phyloP scores from a whole-genome alignment of 2,888 invertebrate genomes.

The Lithosia quadra region DNA sequence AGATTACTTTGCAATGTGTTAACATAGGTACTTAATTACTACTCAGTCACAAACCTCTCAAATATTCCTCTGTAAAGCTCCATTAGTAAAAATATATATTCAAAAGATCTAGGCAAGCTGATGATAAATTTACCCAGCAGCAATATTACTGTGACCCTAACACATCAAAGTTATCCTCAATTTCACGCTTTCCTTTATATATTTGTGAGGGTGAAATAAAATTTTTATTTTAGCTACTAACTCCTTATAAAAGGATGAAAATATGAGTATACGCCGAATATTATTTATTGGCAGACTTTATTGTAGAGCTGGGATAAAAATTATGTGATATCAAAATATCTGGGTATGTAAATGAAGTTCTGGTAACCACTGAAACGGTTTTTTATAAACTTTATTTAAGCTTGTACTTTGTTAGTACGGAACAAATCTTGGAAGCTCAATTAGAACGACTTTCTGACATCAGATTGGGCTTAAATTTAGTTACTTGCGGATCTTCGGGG shows the following conservation, averaged over 20 bases:
- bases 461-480: too few species aligned
- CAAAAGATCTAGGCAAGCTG: neutral
- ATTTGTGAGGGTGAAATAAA: constrained; percentile 25
- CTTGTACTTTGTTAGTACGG: too few species aligned
- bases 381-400: too few species aligned
- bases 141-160: neutral
- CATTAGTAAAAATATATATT: too few species aligned
- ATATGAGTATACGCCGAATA: constrained; percentile 21
- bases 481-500: too few species aligned
- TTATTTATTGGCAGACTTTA: constrained; percentile 34
- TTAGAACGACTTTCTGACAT: too few species aligned
- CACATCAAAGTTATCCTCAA: constrained; percentile 15
- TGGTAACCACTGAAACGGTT: neutral
- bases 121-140: neutral
- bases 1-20: too few species aligned
- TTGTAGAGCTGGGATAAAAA: constrained; percentile 12
- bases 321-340: constrained; percentile 4
- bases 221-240: constrained; percentile 32
- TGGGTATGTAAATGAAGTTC: neutral
- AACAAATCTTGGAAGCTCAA: too few species aligned
- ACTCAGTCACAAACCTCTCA: too few species aligned
- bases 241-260: constrained; percentile 36
- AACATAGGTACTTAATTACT: too few species aligned
- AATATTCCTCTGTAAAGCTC: too few species aligned
- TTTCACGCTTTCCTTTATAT: constrained; percentile 16